A percentile compares a stretch with the other conserved stretches of the same genome.
These are phyloP conservation scores for Callitettix versicolor DNA, from an alignment of 1,140 invertebrate genomes.

Conservation along the genomic window DNA sequence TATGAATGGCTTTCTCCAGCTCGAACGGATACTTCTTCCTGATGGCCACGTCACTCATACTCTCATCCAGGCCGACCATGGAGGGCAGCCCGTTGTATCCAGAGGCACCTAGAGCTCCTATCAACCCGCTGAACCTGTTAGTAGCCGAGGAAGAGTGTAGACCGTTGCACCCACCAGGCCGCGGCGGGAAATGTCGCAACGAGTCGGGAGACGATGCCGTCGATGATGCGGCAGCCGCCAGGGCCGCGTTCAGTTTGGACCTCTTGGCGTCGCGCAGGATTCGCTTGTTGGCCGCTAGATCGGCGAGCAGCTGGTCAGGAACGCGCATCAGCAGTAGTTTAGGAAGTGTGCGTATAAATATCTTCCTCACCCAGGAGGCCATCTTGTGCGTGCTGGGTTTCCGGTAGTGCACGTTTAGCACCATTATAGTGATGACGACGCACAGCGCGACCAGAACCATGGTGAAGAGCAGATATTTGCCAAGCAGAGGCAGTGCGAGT, in stretches of 20 bases:
- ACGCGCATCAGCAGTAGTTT: conserved; percentile 77
- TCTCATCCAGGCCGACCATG: conserved; percentile 69
- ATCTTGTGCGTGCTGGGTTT: conserved; percentile 97
- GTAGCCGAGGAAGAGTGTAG: conserved; percentile 28
- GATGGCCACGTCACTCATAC: conserved; percentile 62
- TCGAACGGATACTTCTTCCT: conserved; percentile 83
- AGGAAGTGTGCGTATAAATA: conserved; percentile 78
- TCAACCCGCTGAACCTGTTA: conserved; percentile 51
- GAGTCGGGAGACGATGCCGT: conserved; percentile 65
- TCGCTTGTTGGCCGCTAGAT: conserved; percentile 68
- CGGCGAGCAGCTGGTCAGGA: conserved; percentile 65
- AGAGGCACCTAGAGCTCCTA: conserved; percentile 48
- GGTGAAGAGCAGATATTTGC: conserved; percentile 97
- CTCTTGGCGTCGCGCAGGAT: conserved; percentile 41
- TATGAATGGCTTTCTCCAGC: conserved; percentile 84
- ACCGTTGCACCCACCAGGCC: conserved; percentile 54
- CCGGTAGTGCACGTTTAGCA: conserved; percentile 97
- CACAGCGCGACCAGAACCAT: conserved; percentile 95
- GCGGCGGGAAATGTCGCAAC: conserved; percentile 43
- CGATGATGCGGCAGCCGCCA: conserved; percentile 41
- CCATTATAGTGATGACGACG: conserved; percentile 93
- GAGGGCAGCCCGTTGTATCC: conserved; percentile 55
- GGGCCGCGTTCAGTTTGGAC: conserved; percentile 54
- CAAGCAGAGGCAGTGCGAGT: conserved; percentile 86
- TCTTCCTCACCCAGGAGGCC: conserved; percentile 77